Conservation (phyloP, 2,797 vertebrate species). For the Hipposideros larvatus region DNA sequence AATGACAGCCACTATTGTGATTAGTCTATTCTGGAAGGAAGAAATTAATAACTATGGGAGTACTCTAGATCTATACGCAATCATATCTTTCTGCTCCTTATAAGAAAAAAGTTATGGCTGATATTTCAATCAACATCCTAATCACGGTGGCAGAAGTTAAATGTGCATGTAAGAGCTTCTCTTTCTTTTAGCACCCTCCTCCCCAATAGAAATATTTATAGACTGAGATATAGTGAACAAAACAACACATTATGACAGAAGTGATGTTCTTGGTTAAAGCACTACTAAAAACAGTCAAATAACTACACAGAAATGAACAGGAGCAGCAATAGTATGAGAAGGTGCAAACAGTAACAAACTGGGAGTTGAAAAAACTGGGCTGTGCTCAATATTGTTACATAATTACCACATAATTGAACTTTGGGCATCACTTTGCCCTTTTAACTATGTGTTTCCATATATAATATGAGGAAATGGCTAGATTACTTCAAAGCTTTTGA, state of each 20-base stretch:
- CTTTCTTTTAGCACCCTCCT: not conserved
- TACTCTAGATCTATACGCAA: not conserved
- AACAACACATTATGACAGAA: not conserved
- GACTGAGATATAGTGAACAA: not conserved
- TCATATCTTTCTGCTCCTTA: not conserved
- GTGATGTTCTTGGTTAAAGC: conserved; percentile 8
- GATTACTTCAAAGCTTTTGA: conserved; percentile 16
- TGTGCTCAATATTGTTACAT: not conserved
- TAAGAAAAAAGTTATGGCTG: conserved; percentile 2
- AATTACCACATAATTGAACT: not conserved
- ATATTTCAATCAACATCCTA: not conserved
- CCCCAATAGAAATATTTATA: not conserved
- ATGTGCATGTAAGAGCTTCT: not conserved
- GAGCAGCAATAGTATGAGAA: not conserved
- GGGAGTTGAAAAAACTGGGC: not conserved
- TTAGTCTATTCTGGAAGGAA: conserved; percentile 19
- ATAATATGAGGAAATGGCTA: conserved; percentile 38
- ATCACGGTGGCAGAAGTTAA: not conserved
- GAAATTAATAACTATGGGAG: not conserved
- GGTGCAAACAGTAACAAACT: not conserved
- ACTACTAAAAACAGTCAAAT: not conserved
- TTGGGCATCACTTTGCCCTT: not conserved
- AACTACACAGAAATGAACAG: not conserved
- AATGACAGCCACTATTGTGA: not conserved
- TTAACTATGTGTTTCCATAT: not conserved